These are phyloP conservation scores for Pseudoips prasinana DNA, from an alignment of 2,888 invertebrate species.

Conservation along the genomic window DNA sequence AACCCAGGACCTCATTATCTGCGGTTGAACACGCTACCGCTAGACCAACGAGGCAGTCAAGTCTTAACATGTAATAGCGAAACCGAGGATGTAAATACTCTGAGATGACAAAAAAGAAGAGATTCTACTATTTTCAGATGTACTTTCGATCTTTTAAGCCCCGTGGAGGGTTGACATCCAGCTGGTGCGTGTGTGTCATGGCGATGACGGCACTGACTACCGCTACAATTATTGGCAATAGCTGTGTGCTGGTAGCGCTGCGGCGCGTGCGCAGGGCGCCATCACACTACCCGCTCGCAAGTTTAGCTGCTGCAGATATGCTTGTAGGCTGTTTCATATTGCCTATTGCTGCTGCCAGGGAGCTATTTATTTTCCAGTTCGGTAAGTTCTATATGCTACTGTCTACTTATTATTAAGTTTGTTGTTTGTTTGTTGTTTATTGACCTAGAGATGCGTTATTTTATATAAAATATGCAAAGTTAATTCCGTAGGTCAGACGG, in stretches of 20 bases:
- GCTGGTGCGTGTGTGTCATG: constrained; percentile 41
- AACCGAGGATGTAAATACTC: too few relatives aligned
- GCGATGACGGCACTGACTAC: constrained; percentile 46
- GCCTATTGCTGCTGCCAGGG: constrained; percentile 80
- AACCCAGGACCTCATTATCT: too few relatives aligned
- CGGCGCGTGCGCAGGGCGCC: constrained; percentile 63
- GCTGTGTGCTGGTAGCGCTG: constrained; percentile 55
- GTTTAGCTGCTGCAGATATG: constrained; percentile 85
- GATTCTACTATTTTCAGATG: too few relatives aligned
- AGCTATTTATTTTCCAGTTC: constrained; percentile 75
- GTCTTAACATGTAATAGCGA: too few relatives aligned
- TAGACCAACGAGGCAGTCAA: too few relatives aligned
- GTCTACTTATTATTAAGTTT: too few relatives aligned
- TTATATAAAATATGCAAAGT: too few relatives aligned
- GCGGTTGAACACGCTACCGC: too few relatives aligned
- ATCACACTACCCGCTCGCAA: constrained; percentile 85
- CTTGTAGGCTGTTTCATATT: constrained; percentile 81
- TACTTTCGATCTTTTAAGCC: constrained; percentile 10
- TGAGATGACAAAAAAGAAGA: too few relatives aligned
- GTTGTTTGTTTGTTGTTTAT: too few relatives aligned
- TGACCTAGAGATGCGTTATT: too few relatives aligned
- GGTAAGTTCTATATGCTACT: constrained; percentile 42
- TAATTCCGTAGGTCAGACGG: too few relatives aligned
- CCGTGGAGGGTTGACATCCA: constrained; percentile 43
- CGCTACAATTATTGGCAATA: constrained; percentile 55